Conservation (phyloP, 2,888 invertebrate species). For the Nephrotoma appendiculata region DNA sequence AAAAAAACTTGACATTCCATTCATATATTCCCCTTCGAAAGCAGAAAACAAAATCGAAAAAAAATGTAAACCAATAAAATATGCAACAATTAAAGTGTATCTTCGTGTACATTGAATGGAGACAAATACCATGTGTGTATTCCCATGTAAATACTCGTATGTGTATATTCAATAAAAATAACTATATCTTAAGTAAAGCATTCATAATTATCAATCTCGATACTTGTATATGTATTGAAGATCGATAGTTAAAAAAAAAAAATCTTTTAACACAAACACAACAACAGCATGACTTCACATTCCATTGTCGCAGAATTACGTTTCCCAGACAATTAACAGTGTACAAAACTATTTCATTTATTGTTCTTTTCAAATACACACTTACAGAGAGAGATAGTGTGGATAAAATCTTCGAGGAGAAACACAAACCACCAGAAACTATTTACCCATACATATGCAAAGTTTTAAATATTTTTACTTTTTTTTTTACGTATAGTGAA, state of each 20-base stretch:
- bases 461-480: neutral
- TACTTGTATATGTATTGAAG: neutral
- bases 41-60: neutral
- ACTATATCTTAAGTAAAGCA: neutral
- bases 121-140: neutral
- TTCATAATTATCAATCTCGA: neutral
- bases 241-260: neutral
- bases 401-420: neutral
- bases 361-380: neutral
- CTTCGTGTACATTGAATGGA: neutral
- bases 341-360: constrained; percentile 1
- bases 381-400: neutral
- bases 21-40: neutral
- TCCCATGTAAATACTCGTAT: neutral
- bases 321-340: neutral
- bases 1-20: neutral
- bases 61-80: neutral
- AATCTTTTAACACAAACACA: neutral
- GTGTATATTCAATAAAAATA: too few relatives aligned
- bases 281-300: neutral
- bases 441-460: neutral
- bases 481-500: neutral
- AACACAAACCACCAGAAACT: neutral
- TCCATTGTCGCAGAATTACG: neutral
- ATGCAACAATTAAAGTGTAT: neutral